Base-by-base conservation (phyloP, 2,888 invertebrate species). In the Erebia aethiops region DNA sequence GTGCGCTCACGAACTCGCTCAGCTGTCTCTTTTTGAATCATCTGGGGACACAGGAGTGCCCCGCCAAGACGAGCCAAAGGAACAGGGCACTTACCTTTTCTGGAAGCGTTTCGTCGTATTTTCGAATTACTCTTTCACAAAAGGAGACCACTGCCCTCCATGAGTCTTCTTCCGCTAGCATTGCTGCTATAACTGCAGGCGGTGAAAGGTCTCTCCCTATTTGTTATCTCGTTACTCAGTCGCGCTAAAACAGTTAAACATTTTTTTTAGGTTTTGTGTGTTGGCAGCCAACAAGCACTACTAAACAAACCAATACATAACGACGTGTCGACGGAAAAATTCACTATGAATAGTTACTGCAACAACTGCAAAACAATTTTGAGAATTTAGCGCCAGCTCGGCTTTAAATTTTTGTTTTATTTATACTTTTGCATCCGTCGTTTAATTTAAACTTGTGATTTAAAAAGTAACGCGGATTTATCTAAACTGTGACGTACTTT, bases 331-430 rank as follows among this genome's bases (percentile, higher is more conserved):
- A 35, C 35, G 35, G 10, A 54, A 71, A 71, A 70, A 68, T 70
- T 51, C 21, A 66, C 66, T 72, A 62, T 72, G 65, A 70, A 70
- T 52, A 56, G 65, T 74, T 72, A 70, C 68, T 62, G 70, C 57
- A 70, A 68, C 70, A 66, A 70, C 70, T 74, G 70, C 41, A 67
- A 74, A 74, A 74, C 72, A 74, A 60, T 73, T 71, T 69, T 18
- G 51, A 41, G 21, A 71, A 70, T 70, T 68, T 52, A 21, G 66
- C 52, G 74, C 70, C 70, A 62, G 58, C 65, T 60, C 21, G 41
- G 61, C 21, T 46, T 46, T 52, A 51, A 51, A 46, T 57, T 68
- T 51, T 69, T 51, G 71, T 71, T 69, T 70, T 61, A 70, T 68
- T 70, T 57, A 70, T 58, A 64, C 43, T 11, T 65, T 65, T 66